phyloP scores from a whole-genome alignment of 2,888 invertebrate species.

The Campaea margaritaria region DNA sequence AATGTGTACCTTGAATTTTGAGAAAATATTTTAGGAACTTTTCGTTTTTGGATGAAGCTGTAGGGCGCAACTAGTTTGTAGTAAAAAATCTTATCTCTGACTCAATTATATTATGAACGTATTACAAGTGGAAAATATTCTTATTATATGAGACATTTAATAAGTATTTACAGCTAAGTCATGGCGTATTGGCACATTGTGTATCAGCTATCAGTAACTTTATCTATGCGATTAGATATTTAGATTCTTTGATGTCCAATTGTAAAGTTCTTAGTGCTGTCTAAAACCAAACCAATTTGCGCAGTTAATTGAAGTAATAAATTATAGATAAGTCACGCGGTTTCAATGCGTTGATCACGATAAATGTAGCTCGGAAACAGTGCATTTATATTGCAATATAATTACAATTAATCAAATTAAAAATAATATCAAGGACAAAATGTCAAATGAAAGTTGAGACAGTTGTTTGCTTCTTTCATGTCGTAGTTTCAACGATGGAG shows the following conservation, averaged over 20 bases:
- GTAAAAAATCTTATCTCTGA: conserved; percentile 22
- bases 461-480: too few relatives aligned
- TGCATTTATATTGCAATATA: too few relatives aligned
- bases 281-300: too few relatives aligned
- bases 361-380: too few relatives aligned
- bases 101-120: conserved; percentile 1
- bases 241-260: neutral
- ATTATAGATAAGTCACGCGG: neutral
- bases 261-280: neutral
- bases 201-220: neutral
- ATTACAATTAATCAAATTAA: too few relatives aligned
- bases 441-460: too few relatives aligned
- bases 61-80: too few relatives aligned
- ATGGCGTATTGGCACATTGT: neutral
- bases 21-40: too few relatives aligned
- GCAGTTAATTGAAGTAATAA: neutral
- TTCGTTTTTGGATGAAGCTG: too few relatives aligned
- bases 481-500: too few relatives aligned
- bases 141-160: neutral
- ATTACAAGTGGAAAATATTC: neutral
- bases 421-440: too few relatives aligned
- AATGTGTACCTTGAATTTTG: too few relatives aligned
- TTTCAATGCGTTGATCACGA: neutral
- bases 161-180: neutral
- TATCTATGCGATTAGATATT: conserved; percentile 7